Percentiles rank a stretch among this genome's conserved stretches.
Evolutionary conservation across 2,888 invertebrate genomes (phyloP).

Genomic region (Kuschelorhynchus macadamiae): DNA sequence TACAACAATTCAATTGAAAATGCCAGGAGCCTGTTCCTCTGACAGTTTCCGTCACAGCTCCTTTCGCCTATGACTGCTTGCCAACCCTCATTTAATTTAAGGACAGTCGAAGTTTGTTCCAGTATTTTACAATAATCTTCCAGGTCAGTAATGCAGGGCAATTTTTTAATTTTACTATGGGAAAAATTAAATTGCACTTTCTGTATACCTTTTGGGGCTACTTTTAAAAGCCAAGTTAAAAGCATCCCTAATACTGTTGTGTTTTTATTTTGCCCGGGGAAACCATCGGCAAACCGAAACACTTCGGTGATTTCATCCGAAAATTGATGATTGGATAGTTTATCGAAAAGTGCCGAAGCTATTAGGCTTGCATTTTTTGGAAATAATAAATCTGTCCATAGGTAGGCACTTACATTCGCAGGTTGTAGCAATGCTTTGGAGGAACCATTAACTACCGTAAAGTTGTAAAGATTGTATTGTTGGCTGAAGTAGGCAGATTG

Average conservation of each 20-base stretch:
- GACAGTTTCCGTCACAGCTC: too few species aligned
- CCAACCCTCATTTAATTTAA: too few species aligned
- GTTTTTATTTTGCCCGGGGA: slow-evolving; percentile 40
- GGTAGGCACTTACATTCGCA: slow-evolving; percentile 51
- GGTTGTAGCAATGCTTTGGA: slow-evolving; percentile 53
- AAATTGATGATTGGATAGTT: background rate
- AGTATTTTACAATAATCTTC: slow-evolving; percentile 11
- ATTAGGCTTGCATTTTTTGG: slow-evolving; percentile 35
- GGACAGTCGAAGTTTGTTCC: slow-evolving; percentile 16
- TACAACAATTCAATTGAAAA: slow-evolving; percentile 24
- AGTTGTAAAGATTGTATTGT: slow-evolving; percentile 62
- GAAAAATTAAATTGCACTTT: too few species aligned
- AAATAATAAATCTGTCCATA: slow-evolving; percentile 26
- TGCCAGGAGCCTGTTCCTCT: slow-evolving; percentile 18
- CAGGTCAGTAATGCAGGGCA: too few species aligned
- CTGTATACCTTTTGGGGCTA: too few species aligned
- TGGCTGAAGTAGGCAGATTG: slow-evolving; percentile 61
- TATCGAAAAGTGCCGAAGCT: slow-evolving; percentile 21
- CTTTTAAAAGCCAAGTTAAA: slow-evolving; percentile 6
- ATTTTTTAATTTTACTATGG: too few species aligned
- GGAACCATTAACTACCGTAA: slow-evolving; percentile 58
- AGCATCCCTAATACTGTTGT: slow-evolving; percentile 22
- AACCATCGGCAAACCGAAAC: slow-evolving; percentile 31
- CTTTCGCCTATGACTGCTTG: too few species aligned
- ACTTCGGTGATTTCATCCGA: background rate